A percentile compares a stretch with the other conserved stretches of the same genome.
phyloP scores from a whole-genome alignment of 2,113 vertebrate genomes.

The Mustela nigripes region DNA sequence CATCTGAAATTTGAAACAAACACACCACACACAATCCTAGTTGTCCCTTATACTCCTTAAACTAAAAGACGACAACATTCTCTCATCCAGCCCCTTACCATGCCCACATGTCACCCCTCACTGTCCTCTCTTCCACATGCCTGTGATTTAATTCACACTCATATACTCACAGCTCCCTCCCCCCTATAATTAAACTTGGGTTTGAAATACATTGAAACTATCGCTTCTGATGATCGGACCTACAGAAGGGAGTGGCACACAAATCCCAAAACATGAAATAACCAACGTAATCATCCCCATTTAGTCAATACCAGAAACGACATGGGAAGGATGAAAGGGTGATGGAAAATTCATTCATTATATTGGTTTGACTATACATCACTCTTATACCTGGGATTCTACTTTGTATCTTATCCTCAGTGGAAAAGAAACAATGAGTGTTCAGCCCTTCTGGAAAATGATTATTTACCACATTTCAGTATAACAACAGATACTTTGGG shows the following conservation, averaged over 20 bases:
- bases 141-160: background rate
- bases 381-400: background rate
- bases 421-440: background rate
- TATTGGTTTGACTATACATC: background rate
- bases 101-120: background rate
- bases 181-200: background rate
- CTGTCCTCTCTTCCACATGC: background rate
- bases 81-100: background rate
- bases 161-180: background rate
- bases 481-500: slow-evolving; percentile 26
- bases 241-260: background rate
- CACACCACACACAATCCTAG: background rate
- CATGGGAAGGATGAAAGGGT: background rate
- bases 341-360: background rate
- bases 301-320: background rate
- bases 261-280: background rate
- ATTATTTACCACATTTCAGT: background rate
- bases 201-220: background rate
- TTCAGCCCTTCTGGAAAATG: background rate
- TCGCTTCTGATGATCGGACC: background rate
- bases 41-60: background rate
- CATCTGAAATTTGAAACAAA: background rate
- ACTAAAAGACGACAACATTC: background rate
- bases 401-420: background rate
- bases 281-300: background rate